phyloP scores from a whole-genome alignment of 2,797 vertebrate genomes.

The Pogoniulus pusillus region DNA sequence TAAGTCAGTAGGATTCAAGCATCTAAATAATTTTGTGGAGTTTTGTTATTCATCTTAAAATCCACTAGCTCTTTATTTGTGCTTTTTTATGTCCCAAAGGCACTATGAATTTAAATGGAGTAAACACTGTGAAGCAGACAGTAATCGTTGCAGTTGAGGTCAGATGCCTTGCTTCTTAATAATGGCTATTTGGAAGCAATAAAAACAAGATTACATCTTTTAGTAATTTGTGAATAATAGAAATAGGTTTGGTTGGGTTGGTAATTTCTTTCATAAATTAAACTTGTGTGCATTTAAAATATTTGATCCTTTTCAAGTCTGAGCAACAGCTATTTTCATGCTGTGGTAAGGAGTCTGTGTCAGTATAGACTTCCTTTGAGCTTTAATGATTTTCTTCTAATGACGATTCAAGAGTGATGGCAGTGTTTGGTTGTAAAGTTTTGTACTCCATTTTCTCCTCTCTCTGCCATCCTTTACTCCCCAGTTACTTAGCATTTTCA shows the following conservation, averaged over 20 bases:
- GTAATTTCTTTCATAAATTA: background rate
- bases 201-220: background rate
- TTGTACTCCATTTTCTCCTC: background rate
- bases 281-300: background rate
- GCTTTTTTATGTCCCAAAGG: background rate
- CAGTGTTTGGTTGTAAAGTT: background rate
- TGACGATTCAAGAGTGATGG: constrained; percentile 2
- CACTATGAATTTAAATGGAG: background rate
- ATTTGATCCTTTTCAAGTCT: background rate
- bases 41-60: constrained; percentile 31
- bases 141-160: background rate
- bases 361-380: background rate
- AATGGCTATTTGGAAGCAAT: background rate
- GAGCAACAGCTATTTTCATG: background rate
- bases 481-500: background rate
- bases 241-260: background rate
- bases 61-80: background rate
- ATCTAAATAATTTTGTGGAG: constrained; percentile 34
- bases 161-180: background rate
- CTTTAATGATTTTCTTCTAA: background rate
- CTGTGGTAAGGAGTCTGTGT: background rate
- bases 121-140: constrained; percentile 6
- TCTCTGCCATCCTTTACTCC: background rate
- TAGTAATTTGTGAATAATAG: background rate
- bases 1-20: constrained; percentile 33